These are phyloP conservation scores for Drepana arcuata DNA, from an alignment of 1,140 invertebrate genomes.

Conservation along the genomic window DNA sequence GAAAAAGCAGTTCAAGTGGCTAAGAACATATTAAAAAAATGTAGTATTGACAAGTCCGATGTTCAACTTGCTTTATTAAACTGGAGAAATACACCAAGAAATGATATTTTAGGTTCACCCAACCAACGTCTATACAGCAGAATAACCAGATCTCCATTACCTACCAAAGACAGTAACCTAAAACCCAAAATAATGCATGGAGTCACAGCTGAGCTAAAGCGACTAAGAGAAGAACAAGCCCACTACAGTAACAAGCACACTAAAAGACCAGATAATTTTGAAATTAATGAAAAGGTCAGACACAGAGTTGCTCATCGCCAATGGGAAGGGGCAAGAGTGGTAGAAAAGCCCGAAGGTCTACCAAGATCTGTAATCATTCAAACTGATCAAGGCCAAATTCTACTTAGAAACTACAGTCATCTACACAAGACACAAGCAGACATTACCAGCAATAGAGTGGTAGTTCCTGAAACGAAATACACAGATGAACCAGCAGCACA, in stretches of 20 bases:
- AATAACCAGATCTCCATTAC: constrained; percentile 7
- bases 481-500: constrained; percentile 5
- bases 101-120: constrained; percentile 11
- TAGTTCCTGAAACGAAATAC: constrained; percentile 11
- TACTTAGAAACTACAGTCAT: constrained; percentile 13
- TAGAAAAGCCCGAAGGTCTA: constrained; percentile 12
- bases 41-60: background rate
- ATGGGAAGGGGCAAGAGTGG: constrained; percentile 14
- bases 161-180: constrained; percentile 9
- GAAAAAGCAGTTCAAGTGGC: background rate
- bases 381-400: constrained; percentile 11
- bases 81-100: constrained; percentile 10
- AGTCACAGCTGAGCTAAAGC: constrained; percentile 11
- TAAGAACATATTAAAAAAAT: constrained; percentile 1
- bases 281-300: constrained; percentile 12
- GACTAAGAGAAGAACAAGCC: constrained; percentile 11
- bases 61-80: constrained; percentile 8
- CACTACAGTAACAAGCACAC: constrained; percentile 9
- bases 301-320: constrained; percentile 14
- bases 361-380: constrained; percentile 17
- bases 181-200: constrained; percentile 15
- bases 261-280: constrained; percentile 7
- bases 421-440: constrained; percentile 15
- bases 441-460: constrained; percentile 8
- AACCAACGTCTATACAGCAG: constrained; percentile 10